phyloP scores from a whole-genome alignment of 2,113 vertebrate species.

The Tringa solitaria region DNA sequence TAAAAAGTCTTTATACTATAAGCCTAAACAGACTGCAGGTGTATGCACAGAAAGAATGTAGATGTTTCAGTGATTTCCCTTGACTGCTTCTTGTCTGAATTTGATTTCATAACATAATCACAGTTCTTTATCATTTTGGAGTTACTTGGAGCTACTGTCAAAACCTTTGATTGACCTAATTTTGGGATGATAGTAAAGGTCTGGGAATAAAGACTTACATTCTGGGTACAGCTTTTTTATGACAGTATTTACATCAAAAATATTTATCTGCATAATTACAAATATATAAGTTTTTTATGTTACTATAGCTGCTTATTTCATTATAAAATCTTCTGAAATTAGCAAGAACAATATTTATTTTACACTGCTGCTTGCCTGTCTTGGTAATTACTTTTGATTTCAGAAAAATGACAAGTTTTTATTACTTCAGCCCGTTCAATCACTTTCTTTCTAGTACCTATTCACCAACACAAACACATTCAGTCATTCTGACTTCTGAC shows the following conservation, averaged over 20 bases:
- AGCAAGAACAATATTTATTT: not conserved
- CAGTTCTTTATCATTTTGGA: not conserved
- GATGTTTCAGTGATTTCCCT: not conserved
- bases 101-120: not conserved
- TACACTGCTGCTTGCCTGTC: not conserved
- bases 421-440: not conserved
- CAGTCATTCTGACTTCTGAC: not conserved
- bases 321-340: not conserved
- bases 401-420: not conserved
- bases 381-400: not conserved
- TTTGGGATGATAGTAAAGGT: not conserved
- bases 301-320: not conserved
- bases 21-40: not conserved
- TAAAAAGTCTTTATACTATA: not conserved
- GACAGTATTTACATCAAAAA: not conserved
- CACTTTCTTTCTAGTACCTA: not conserved
- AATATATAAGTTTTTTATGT: not conserved
- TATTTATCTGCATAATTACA: not conserved
- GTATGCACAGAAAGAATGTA: not conserved
- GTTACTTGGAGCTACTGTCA: not conserved
- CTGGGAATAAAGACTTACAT: not conserved
- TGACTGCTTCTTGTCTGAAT: not conserved
- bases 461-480: not conserved
- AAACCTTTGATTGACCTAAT: not conserved
- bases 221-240: not conserved